Base-by-base conservation (phyloP, 2,797 vertebrate genomes). In the Pantherophis alleghaniensis region DNA sequence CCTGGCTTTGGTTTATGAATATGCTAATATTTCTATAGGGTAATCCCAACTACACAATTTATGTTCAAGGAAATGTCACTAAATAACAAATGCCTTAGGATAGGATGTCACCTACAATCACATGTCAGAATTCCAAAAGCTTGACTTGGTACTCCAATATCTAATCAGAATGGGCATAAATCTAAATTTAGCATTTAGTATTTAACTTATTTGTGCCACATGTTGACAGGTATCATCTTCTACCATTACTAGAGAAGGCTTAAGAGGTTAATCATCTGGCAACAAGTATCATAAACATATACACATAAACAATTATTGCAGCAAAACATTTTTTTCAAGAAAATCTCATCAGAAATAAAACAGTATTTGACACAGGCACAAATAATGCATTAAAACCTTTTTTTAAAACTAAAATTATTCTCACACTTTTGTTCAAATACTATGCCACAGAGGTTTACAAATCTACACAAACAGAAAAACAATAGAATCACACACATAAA, bases 61-160 rank as follows among this genome's bases (percentile, higher is more conserved):
- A 87, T 88, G 90, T 26, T 86, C 26, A 37, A 93, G 63, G 61
- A 91, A 91, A 91, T 93, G 86, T 88, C 37, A 69, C 12, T 79
- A 79, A 59, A 47, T 32, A 51, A 88, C 51, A 86, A 12, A 2
- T 32, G 57, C 7, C 7, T 59, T 16, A 63, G 2, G 18, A 4
- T 37, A 59, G 37, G 16, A 51, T 42, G 69, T 90, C 28, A 92
- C 14, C n/a, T 37, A 90, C 26, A 86, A 87, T 66, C 63, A 53
- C 32, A 57, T 26, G 86, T 61, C 16, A 88, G 37, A 74, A 79
- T 88, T 60, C 56, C 83, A 87, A 88, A 56, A 37, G 59, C 55
- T 93, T 93, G 89, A 91, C 20, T 14, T 55, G 69, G 47, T 79
- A 89, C 13, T 59, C 53, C 69, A 74, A 79, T 74, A 10, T 59